These are phyloP conservation scores for Aegithalos caudatus DNA, from an alignment of 2,113 vertebrate species.

Conservation along the genomic window DNA sequence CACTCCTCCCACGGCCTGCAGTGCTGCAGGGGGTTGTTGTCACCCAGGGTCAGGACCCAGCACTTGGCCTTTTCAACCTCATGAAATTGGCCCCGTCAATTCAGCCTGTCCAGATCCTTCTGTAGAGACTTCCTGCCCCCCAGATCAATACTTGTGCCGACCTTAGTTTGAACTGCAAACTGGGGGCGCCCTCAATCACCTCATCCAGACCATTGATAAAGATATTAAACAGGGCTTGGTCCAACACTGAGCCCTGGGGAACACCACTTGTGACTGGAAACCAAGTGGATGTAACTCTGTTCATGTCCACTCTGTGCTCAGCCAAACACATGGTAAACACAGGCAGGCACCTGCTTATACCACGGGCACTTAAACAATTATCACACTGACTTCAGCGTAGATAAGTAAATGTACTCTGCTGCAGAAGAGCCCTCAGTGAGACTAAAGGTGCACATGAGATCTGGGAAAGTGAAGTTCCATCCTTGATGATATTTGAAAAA, in stretches of 20 bases:
- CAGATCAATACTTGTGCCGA: background rate
- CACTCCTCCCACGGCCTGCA: background rate
- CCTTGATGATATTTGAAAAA: background rate
- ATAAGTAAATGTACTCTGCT: background rate
- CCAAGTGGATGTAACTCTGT: background rate
- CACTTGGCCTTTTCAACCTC: background rate
- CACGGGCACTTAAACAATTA: background rate
- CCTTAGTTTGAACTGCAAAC: background rate
- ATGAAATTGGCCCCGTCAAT: background rate
- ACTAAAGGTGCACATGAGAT: background rate
- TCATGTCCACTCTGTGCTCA: background rate
- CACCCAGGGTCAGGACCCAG: background rate
- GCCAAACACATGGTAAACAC: background rate
- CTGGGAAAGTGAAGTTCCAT: background rate
- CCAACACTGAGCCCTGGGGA: background rate
- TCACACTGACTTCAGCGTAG: background rate
- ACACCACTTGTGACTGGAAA: background rate
- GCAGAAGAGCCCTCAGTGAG: background rate
- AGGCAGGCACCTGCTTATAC: background rate
- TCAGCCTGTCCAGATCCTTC: background rate
- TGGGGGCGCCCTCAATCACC: rapidly evolving
- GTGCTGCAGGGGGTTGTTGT: background rate
- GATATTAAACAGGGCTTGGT: background rate
- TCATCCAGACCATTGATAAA: background rate
- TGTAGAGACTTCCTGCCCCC: background rate